Percentiles rank a stretch among this genome's conserved stretches.
Conservation (phyloP, 2,113 vertebrate genomes). For the Gymnocephalus cernua region DNA sequence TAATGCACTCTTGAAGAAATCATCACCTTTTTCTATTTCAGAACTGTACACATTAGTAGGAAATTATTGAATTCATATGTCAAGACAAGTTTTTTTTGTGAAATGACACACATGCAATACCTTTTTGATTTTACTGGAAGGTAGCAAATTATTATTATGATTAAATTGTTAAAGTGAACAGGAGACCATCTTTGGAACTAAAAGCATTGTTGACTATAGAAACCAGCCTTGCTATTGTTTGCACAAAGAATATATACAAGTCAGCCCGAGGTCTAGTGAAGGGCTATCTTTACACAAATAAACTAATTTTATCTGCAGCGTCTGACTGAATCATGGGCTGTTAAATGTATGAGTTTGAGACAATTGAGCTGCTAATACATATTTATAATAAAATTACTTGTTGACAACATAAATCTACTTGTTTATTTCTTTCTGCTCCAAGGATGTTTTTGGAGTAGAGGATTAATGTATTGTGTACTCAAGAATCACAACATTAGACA, state of each 20-base stretch:
- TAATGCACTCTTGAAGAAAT: constrained; percentile 30
- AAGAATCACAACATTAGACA: not conserved
- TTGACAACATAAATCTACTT: constrained; percentile 16
- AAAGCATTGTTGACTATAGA: constrained; percentile 60
- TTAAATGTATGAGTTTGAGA: constrained; percentile 24
- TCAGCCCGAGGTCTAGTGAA: constrained; percentile 39
- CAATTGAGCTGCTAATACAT: constrained; percentile 45
- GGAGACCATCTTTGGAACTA: constrained; percentile 38
- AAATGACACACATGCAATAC: not conserved
- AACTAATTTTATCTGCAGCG: constrained; percentile 10
- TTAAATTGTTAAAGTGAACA: constrained; percentile 7
- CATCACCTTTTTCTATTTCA: constrained; percentile 14
- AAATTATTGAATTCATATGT: constrained; percentile 50
- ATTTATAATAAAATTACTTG: constrained; percentile 78
- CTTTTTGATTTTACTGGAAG: constrained; percentile 46
- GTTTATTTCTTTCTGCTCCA: not conserved
- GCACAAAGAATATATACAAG: constrained; percentile 37
- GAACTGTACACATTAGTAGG: constrained; percentile 24
- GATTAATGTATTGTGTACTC: not conserved
- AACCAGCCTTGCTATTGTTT: constrained; percentile 15
- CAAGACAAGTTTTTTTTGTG: constrained; percentile 21
- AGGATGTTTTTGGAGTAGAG: not conserved
- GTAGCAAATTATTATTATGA: constrained; percentile 22
- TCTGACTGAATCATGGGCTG: constrained; percentile 27
- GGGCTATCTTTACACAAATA: constrained; percentile 69